These are phyloP conservation scores for Micromussa lordhowensis DNA, from an alignment of 92 coral and sea anemone species.

Conservation along the genomic window DNA sequence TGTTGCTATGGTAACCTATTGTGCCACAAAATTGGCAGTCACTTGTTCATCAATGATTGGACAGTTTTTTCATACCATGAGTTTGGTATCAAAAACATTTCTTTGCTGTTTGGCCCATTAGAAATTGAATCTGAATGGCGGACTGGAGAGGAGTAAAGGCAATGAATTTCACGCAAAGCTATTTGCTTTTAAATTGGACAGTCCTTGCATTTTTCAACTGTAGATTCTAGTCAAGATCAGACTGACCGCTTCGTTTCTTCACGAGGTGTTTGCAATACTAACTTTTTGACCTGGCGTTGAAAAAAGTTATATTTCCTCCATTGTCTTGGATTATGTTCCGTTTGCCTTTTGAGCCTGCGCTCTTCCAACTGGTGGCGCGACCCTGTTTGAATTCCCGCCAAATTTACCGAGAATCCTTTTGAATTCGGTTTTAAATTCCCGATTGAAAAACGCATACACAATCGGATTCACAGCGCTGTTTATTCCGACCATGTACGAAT, in stretches of 20 bases:
- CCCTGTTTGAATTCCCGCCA: neutral
- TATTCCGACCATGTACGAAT: constrained; percentile 42
- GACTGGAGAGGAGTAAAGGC: neutral
- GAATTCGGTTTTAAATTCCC: constrained; percentile 47
- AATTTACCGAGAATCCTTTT: neutral
- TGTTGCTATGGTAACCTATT: too few species aligned
- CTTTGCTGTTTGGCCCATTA: neutral
- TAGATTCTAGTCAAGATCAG: too few species aligned
- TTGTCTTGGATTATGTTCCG: neutral
- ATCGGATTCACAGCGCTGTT: constrained; percentile 44
- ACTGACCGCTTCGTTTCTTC: too few species aligned
- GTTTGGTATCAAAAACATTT: neutral
- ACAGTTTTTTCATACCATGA: too few species aligned
- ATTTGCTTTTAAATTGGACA: too few species aligned
- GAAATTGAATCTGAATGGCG: neutral
- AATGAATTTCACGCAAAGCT: too few species aligned
- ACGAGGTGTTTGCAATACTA: too few species aligned
- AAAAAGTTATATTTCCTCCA: neutral
- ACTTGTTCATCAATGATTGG: too few species aligned
- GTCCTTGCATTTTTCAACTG: too few species aligned
- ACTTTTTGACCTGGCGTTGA: too few species aligned
- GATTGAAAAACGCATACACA: constrained; percentile 44
- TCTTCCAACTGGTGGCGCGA: neutral
- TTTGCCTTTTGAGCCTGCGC: neutral
- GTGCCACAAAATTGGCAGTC: too few species aligned